Evolutionary conservation across 2,888 invertebrate genomes (phyloP), one percentile per base, ranked within the genome.

Genomic region (Campopleginae sp.): DNA sequence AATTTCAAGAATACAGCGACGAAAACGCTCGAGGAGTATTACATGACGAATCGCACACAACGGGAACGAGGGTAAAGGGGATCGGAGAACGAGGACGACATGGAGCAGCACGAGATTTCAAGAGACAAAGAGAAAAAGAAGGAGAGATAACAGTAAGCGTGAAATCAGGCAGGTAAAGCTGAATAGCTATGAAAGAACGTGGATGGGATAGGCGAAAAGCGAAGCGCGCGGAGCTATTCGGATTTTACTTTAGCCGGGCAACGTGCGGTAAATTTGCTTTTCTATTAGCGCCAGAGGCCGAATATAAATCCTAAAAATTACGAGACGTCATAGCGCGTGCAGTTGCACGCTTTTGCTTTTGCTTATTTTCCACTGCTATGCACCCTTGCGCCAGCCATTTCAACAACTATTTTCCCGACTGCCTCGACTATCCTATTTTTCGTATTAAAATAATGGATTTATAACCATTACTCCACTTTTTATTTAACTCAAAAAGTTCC

Each of bases 261-360:
- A 85, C 78, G 82, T 72, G 80, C 87, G 87, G 87, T 88, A 88
- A 90, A 91, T 91, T 90, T 90, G 88, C 90, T 89, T 89, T 90
- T 90, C 89, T 88, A 90, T 90, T 89, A 89, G 83, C 85, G 86
- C 70, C 66, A 79, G 81, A 12, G 85, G 85, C 80, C 80, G 86
- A 86, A 86, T 82, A 88, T 88, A 87, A 89, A 90, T 89, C 88
- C 85, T 77, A 78, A 87, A 87, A 89, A 90, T 91, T 89, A 86
- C 88, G 85, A 86, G 87, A 84, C 85, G 87, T 88, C 86, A 83
- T 85, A 82, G 77, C 75, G 77, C 48, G 81, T 77, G 68, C 33
- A 58, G 61, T 42, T 46, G 68, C 27, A 17, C 54, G 19, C 48
- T 38, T 66, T 80, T 44, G 63, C 58, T 61, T 75, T 4, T 46